phyloP scores from a whole-genome alignment of 2,888 invertebrate genomes.

The Cheilosia soror region DNA sequence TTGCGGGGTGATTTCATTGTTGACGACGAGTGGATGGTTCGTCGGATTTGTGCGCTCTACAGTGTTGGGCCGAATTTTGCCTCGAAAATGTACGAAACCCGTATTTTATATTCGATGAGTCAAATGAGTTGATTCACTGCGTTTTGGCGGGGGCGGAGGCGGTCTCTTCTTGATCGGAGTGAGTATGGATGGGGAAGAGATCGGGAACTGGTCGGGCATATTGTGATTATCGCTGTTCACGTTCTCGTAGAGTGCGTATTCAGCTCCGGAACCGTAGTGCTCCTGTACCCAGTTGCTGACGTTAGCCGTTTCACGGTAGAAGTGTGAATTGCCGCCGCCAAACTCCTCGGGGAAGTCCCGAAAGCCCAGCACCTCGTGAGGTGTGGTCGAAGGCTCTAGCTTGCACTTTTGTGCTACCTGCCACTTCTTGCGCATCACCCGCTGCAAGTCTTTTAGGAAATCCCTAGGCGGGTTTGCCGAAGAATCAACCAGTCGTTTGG shows the following conservation, averaged over 20 bases:
- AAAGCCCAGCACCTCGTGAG: slow-evolving; percentile 95
- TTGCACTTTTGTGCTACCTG: slow-evolving; percentile 97
- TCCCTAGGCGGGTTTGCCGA: slow-evolving; percentile 91
- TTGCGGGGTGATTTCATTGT: slow-evolving; percentile 43
- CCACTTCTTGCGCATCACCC: slow-evolving; percentile 97
- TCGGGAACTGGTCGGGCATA: slow-evolving; percentile 67
- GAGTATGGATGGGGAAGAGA: slow-evolving; percentile 71
- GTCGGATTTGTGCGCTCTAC: slow-evolving; percentile 56
- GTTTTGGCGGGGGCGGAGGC: slow-evolving; percentile 95
- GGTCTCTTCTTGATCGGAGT: slow-evolving; percentile 88
- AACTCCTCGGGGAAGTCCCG: slow-evolving; percentile 89
- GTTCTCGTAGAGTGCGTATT: slow-evolving; percentile 88
- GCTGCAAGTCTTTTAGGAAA: slow-evolving; percentile 94
- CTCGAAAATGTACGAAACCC: background rate
- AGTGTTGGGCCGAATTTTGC: slow-evolving; percentile 25
- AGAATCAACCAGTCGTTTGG: slow-evolving; percentile 90
- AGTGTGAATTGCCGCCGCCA: slow-evolving; percentile 80
- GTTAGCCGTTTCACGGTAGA: slow-evolving; percentile 86
- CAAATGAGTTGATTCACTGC: slow-evolving; percentile 94
- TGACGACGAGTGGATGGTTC: slow-evolving; percentile 18
- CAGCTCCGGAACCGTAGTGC: slow-evolving; percentile 88
- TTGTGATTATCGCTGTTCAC: slow-evolving; percentile 84
- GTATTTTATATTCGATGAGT: slow-evolving; percentile 83
- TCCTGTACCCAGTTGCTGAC: slow-evolving; percentile 96
- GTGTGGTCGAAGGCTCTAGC: slow-evolving; percentile 93